Evolutionary conservation across 2,888 invertebrate genomes (phyloP), one percentile per base, ranked within the genome.

Genomic region (Luffia ferchaultella): DNA sequence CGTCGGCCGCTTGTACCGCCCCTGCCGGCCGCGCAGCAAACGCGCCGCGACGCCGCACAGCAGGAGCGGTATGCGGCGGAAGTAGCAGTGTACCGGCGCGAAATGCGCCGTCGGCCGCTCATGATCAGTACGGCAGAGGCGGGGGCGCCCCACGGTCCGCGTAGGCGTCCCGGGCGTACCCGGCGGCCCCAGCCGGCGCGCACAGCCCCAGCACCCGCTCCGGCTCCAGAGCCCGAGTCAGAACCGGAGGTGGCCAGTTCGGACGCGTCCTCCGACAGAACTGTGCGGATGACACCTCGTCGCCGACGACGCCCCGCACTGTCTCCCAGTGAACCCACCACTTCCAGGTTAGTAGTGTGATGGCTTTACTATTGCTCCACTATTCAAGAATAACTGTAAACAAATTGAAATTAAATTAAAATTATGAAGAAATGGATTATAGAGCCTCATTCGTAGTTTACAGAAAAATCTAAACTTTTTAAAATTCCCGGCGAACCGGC

Each of bases 71-170:
- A 86, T 63, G 65, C 62, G 18, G 55, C 72, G 40, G 94, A 93
- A 66, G 77, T 89, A 65, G 78, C 86, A 49, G 87, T 86, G 70
- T 94, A 92, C 74, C 87, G 89, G 48, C 88, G 90, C 49, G 94
- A 94, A 78, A 90, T 93, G 88, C 86, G 90, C 9, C 88, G 91
- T 41, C 86, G 92, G 0, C 92, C 93, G 0, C 86, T 92, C 55
- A 88, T 90, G 87, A 88, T 89, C 54, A 87, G 83, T 57, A 89
- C 88, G 18, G 83, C 86, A 17, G 41, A 55, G 47, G 55, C 59
- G 43, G 54, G 61, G 53, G 55, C 63, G 54, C 52, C 65, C 49
- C 58, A 61, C 52, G 57, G 57, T 50, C 58, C 58, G 45, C 55
- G 54, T 15, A 18, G 18, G 17, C 12, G 12, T 15, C 19, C 18